Conservation (phyloP, 2,888 invertebrate genomes). For the Tiliacea citrago region DNA sequence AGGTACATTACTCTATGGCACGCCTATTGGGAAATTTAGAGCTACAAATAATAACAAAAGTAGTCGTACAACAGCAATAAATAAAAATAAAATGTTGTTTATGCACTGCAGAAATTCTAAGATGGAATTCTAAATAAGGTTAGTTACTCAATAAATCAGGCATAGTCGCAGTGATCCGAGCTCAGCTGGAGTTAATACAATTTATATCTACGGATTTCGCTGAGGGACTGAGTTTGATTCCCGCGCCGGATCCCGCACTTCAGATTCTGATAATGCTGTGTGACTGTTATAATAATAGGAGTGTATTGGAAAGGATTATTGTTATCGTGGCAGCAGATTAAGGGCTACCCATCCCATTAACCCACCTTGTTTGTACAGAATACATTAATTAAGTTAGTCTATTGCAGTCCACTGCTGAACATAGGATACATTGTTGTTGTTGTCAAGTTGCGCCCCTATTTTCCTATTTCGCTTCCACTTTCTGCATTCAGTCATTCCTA, state of each 20-base stretch:
- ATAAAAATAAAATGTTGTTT: slow-evolving; percentile 39
- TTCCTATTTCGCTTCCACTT: background rate
- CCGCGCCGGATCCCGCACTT: slow-evolving; percentile 9
- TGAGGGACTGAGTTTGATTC: slow-evolving; percentile 28
- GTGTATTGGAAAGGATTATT: background rate
- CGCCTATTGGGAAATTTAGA: background rate
- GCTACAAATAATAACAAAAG: slow-evolving; percentile 20
- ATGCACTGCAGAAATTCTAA: slow-evolving; percentile 33
- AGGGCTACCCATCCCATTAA: background rate
- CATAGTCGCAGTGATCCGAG: slow-evolving; percentile 25
- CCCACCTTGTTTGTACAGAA: background rate
- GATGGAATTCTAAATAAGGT: slow-evolving; percentile 49
- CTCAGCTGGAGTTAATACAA: slow-evolving; percentile 37
- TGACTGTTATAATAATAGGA: slow-evolving; percentile 1
- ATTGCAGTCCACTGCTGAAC: too few species aligned
- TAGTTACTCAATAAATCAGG: slow-evolving; percentile 47
- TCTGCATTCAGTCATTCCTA: background rate
- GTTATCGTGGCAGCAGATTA: background rate
- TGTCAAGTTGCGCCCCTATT: background rate
- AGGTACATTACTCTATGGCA: background rate
- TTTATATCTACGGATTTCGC: slow-evolving; percentile 31
- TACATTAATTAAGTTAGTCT: background rate
- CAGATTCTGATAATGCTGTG: background rate
- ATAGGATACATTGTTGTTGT: too few species aligned
- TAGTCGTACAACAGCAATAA: background rate